A percentile compares a stretch with the other conserved stretches of the same genome.
Evolutionary conservation across 1,140 invertebrate species (phyloP).

Genomic region (Drosophila sulfurigaster): DNA sequence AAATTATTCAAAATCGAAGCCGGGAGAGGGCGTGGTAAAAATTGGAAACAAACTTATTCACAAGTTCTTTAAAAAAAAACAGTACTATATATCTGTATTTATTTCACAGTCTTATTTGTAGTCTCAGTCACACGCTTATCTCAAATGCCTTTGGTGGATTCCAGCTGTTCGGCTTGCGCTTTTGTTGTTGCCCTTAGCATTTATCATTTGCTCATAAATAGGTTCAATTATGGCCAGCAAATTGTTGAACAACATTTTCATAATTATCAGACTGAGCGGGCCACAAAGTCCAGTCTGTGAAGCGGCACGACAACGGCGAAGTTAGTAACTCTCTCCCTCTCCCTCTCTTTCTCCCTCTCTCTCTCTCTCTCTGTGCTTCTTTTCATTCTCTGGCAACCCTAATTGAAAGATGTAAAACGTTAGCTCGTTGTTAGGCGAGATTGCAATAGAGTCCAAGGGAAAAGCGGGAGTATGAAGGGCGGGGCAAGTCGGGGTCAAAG

Average conservation of each 20-base stretch:
- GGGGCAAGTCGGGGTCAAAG: not conserved
- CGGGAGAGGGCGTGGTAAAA: too few species aligned
- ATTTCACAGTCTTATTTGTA: not conserved
- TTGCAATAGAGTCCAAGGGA: not conserved
- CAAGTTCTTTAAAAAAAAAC: not conserved
- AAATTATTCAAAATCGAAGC: too few species aligned
- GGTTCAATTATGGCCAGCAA: conserved; percentile 53
- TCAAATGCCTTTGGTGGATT: not conserved
- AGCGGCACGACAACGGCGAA: conserved; percentile 1
- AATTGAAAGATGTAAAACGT: conserved; percentile 70
- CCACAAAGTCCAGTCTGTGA: conserved; percentile 27
- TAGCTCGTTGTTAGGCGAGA: conserved; percentile 52
- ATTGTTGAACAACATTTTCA: conserved; percentile 56
- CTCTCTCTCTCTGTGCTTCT: not conserved
- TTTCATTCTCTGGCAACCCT: conserved; percentile 39
- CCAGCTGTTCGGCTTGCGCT: not conserved
- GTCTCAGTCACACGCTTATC: not conserved
- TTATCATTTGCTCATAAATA: conserved; percentile 32
- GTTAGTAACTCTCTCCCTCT: not conserved
- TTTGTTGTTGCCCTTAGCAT: conserved; percentile 3
- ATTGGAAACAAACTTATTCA: too few species aligned
- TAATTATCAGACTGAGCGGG: conserved; percentile 50
- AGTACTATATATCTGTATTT: not conserved
- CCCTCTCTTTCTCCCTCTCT: too few species aligned
- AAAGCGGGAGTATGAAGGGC: conserved; percentile 16